Conservation (phyloP, 2,113 vertebrate genomes). For the Uria lomvia region DNA sequence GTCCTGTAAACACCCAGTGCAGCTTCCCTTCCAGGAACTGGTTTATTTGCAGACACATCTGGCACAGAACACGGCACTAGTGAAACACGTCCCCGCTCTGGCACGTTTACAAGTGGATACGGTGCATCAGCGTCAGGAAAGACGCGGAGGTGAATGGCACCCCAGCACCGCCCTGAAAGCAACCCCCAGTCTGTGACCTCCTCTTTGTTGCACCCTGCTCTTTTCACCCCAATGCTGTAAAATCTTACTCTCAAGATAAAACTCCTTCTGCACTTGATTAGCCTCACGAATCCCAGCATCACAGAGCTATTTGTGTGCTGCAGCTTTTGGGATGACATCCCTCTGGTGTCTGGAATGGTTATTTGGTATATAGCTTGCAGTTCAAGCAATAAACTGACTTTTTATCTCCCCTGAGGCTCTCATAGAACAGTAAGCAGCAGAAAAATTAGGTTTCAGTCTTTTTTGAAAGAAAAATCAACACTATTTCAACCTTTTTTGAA, state of each 20-base stretch:
- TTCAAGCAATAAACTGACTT: neutral
- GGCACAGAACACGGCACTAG: neutral
- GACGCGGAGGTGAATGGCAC: neutral
- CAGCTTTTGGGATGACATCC: neutral
- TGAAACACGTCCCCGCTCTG: neutral
- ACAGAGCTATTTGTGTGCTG: neutral
- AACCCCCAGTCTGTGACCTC: neutral
- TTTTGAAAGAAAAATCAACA: neutral
- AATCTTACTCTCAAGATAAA: neutral
- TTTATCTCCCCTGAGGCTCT: neutral
- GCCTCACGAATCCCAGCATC: neutral
- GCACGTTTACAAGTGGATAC: neutral
- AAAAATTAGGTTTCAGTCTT: neutral
- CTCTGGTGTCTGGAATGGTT: neutral
- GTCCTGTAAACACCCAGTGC: neutral
- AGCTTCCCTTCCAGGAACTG: constrained; percentile 27
- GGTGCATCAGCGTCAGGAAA: rapidly evolving
- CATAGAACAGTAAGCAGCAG: neutral
- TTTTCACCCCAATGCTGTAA: neutral
- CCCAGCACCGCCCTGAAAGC: neutral
- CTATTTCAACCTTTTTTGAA: neutral
- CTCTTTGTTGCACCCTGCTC: neutral
- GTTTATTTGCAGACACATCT: neutral
- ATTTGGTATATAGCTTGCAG: neutral
- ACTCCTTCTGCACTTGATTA: neutral